phyloP scores from a whole-genome alignment of 1,140 invertebrate genomes.

The Trichogramma pretiosum region DNA sequence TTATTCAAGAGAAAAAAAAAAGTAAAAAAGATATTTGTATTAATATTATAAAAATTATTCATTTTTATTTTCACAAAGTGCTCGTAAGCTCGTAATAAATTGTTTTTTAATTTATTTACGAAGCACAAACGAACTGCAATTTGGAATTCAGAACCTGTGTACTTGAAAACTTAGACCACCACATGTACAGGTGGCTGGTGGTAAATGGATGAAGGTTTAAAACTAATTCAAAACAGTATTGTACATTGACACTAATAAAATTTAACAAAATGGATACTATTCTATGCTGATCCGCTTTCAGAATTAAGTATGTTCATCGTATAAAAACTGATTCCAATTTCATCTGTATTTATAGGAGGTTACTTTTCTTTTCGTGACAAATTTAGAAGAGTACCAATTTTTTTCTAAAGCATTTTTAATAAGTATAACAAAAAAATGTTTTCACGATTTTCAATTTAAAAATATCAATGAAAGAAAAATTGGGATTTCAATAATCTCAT shows the following conservation, averaged over 20 bases:
- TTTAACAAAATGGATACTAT: slow-evolving; percentile 25
- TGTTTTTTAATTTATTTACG: no score
- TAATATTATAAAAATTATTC: no score
- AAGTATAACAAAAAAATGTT: no score
- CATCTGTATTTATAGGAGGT: neutral
- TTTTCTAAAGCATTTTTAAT: no score
- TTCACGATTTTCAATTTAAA: no score
- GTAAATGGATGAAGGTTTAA: slow-evolving; percentile 32
- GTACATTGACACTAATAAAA: slow-evolving; percentile 34
- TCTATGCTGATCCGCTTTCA: no score
- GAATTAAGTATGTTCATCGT: no score
- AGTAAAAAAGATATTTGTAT: neutral
- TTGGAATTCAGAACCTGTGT: slow-evolving; percentile 8
- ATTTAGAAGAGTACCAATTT: no score
- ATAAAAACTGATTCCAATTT: neutral
- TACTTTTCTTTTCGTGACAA: slow-evolving; percentile 2
- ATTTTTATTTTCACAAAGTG: no score
- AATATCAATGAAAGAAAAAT: no score
- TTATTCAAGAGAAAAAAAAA: no score
- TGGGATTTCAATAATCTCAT: neutral
- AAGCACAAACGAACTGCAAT: neutral
- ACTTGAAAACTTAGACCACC: slow-evolving; percentile 21
- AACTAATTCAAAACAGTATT: slow-evolving; percentile 30
- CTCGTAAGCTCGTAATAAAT: no score
- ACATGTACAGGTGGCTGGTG: slow-evolving; percentile 21